phyloP scores from a whole-genome alignment of 1,140 invertebrate species.

The Bactericera cockerelli region DNA sequence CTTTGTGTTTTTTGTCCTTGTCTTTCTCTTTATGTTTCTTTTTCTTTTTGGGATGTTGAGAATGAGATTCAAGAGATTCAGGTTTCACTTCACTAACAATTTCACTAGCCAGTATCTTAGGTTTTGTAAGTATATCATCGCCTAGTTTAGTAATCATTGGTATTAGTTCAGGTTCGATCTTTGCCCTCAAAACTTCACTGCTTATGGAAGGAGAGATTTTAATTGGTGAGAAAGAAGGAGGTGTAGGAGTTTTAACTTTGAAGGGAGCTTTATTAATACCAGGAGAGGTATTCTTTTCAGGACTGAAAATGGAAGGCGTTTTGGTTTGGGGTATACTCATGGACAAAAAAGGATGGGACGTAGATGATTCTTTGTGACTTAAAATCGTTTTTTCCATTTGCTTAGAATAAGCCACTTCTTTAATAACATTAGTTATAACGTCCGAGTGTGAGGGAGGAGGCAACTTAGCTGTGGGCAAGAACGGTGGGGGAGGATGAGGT shows the following conservation, averaged over 20 bases:
- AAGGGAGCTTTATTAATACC: conserved; percentile 3
- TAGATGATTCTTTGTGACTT: not conserved
- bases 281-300: conserved; percentile 24
- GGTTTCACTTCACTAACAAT: conserved; percentile 25
- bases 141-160: conserved; percentile 30
- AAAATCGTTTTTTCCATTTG: conserved; percentile 13
- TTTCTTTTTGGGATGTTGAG: conserved; percentile 38
- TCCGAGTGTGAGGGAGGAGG: conserved; percentile 15
- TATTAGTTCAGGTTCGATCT: conserved; percentile 29
- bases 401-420: conserved; percentile 15
- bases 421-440: conserved; percentile 17
- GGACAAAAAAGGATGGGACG: not conserved
- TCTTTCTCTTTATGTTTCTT: conserved; percentile 37
- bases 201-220: conserved; percentile 18
- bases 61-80: conserved; percentile 22
- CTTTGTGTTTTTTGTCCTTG: conserved; percentile 31
- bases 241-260: conserved; percentile 26
- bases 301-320: conserved; percentile 33
- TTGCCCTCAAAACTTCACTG: conserved; percentile 25
- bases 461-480: not conserved
- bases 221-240: conserved; percentile 22
- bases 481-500: not conserved
- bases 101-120: conserved; percentile 23
- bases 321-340: not conserved
- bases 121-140: conserved; percentile 20